Evolutionary conservation across 2,113 vertebrate genomes (phyloP).

Genomic region (Spea multiplicata): DNA sequence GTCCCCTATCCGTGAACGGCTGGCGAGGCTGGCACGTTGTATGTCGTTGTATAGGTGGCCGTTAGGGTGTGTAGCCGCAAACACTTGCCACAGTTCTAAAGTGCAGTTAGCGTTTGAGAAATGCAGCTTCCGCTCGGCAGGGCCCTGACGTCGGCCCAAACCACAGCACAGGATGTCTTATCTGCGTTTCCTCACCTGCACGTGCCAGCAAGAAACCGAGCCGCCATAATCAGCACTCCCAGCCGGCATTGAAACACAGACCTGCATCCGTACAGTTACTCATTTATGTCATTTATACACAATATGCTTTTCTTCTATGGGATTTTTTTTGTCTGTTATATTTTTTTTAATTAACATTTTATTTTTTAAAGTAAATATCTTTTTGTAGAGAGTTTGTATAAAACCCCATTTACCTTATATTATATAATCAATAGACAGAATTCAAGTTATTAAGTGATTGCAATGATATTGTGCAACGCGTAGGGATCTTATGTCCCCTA

Average conservation of each 20-base stretch:
- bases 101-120: not conserved
- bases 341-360: too few species aligned
- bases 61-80: not conserved
- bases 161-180: constrained; percentile 35
- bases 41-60: not conserved
- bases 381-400: too few species aligned
- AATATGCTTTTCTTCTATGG: too few species aligned
- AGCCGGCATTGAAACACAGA: not conserved
- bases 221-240: not conserved
- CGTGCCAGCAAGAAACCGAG: not conserved
- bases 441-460: too few species aligned
- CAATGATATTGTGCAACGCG: too few species aligned
- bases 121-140: constrained; percentile 4
- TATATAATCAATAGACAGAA: too few species aligned
- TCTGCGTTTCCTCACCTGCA: constrained; percentile 18
- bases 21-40: not conserved
- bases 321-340: too few species aligned
- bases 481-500: too few species aligned
- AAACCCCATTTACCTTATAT: too few species aligned
- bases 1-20: too few species aligned
- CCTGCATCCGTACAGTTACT: not conserved
- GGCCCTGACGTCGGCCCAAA: constrained; percentile 7
- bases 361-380: too few species aligned
- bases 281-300: too few species aligned
- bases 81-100: not conserved